phyloP scores from a whole-genome alignment of 2,797 vertebrate species.

The Diplodus puntazzo region DNA sequence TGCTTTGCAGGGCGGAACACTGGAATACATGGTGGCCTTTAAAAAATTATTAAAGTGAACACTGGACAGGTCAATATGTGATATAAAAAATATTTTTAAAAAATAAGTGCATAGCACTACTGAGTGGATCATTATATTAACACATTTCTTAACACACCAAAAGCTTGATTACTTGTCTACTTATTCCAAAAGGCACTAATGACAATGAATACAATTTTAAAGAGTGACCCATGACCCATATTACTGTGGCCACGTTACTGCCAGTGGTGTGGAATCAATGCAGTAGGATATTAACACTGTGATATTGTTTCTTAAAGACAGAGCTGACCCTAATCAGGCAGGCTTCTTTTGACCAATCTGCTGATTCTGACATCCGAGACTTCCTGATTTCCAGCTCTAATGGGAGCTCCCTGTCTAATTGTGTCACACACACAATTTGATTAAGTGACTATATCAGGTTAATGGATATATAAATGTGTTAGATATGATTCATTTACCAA shows the following conservation, averaged over 20 bases:
- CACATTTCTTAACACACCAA: neutral
- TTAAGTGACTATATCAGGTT: conserved; percentile 62
- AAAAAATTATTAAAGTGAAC: neutral
- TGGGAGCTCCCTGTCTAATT: conserved; percentile 46
- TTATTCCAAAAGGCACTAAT: conserved; percentile 9
- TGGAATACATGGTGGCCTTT: neutral
- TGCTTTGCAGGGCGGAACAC: neutral
- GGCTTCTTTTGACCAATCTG: conserved; percentile 41
- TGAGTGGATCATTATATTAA: neutral
- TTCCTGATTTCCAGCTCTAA: conserved; percentile 31
- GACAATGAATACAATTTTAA: neutral
- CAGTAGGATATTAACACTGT: conserved; percentile 28
- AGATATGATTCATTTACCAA: conserved; percentile 61
- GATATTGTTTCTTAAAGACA: conserved; percentile 30
- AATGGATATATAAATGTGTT: conserved; percentile 61
- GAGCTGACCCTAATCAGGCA: conserved; percentile 55
- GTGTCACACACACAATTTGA: conserved; percentile 32
- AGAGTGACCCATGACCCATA: conserved; percentile 13
- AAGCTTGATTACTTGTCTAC: conserved; percentile 1
- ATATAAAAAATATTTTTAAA: conserved; percentile 1
- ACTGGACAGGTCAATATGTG: neutral
- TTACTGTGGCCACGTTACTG: neutral
- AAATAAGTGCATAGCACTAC: conserved; percentile 3
- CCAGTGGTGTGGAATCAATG: conserved; percentile 20
- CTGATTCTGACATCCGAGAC: conserved; percentile 46